These are phyloP conservation scores for Lepus europaeus DNA, from an alignment of 2,113 vertebrate genomes.

Conservation along the genomic window DNA sequence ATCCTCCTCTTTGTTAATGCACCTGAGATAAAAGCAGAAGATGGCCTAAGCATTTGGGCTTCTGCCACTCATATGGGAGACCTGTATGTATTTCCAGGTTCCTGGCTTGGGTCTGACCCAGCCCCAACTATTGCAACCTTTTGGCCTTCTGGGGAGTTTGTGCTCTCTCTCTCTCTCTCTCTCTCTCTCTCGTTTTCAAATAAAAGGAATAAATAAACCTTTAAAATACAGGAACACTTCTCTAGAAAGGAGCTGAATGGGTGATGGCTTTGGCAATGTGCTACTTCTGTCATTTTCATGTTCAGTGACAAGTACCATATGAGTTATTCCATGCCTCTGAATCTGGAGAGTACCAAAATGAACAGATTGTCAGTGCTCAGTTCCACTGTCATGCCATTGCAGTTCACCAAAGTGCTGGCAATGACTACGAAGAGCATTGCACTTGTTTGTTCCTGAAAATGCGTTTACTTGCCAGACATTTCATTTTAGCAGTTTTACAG, in stretches of 20 bases:
- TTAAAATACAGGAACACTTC: background rate
- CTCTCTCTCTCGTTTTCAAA: no score
- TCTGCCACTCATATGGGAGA: no score
- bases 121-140: no score
- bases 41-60: no score
- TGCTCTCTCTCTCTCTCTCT: no score
- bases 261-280: slow-evolving; percentile 39
- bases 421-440: background rate
- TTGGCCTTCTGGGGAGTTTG: no score
- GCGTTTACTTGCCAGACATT: slow-evolving; percentile 58
- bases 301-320: slow-evolving; percentile 79
- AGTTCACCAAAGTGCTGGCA: background rate
- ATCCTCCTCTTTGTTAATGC: no score
- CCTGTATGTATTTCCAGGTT: no score
- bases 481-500: slow-evolving; percentile 54
- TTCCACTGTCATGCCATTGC: background rate
- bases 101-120: no score
- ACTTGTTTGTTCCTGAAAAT: slow-evolving; percentile 65
- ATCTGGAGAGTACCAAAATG: slow-evolving; percentile 54
- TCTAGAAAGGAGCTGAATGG: slow-evolving; percentile 63
- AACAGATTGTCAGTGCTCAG: slow-evolving; percentile 76
- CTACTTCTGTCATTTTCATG: slow-evolving; percentile 77
- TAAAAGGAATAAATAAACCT: no score
- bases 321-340: slow-evolving; percentile 65
- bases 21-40: no score